Percentiles rank a stretch among this genome's conserved stretches.
Evolutionary conservation across 2,888 invertebrate species (phyloP).

Genomic region (Acholoe squamosa): DNA sequence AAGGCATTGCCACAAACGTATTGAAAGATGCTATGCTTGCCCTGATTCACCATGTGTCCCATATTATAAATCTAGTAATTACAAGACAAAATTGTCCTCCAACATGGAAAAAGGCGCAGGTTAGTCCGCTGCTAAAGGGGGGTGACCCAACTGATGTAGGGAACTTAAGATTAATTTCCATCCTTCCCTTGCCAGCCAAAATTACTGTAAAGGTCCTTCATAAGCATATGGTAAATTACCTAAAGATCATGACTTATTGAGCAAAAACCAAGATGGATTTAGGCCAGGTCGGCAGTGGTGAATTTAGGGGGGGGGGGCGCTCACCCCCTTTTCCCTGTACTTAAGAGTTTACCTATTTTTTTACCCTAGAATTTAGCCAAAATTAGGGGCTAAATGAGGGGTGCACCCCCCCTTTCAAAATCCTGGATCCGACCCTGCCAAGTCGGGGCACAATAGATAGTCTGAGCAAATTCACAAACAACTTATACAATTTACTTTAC

Average conservation of each 20-base stretch:
- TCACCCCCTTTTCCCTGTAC: too few species aligned
- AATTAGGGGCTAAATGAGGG: too few species aligned
- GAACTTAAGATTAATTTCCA: not conserved
- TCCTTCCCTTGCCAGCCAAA: not conserved
- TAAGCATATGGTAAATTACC: not conserved
- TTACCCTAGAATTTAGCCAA: too few species aligned
- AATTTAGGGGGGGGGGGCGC: too few species aligned
- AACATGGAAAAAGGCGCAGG: not conserved
- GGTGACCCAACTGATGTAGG: not conserved
- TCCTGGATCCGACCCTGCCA: too few species aligned
- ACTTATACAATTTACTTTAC: not conserved
- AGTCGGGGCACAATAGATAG: not conserved
- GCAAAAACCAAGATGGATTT: not conserved
- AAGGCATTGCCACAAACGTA: not conserved
- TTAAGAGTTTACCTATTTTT: too few species aligned
- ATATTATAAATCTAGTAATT: not conserved
- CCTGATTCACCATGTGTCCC: not conserved
- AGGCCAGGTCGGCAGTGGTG: too few species aligned
- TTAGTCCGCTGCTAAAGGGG: not conserved
- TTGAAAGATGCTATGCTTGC: not conserved
- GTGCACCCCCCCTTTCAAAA: too few species aligned
- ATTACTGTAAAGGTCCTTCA: not conserved
- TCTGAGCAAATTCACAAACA: not conserved
- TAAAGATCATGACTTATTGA: not conserved
- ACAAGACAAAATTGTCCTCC: not conserved